These are phyloP conservation scores for Adelphocoris suturalis DNA, from an alignment of 2,888 invertebrate species.

Conservation along the genomic window DNA sequence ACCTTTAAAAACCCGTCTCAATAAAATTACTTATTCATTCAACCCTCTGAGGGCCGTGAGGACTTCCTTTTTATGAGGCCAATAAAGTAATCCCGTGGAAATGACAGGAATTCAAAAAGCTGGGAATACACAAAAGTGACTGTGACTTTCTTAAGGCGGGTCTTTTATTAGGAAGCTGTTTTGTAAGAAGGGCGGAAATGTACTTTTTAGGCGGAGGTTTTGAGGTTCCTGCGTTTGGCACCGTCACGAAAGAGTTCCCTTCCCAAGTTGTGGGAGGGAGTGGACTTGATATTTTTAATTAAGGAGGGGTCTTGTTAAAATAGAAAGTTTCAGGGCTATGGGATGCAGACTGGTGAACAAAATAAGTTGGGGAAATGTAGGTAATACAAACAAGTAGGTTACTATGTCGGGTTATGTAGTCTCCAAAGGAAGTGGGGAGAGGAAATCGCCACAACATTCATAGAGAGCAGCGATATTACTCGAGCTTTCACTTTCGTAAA, in stretches of 20 bases:
- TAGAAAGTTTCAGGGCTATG: not conserved
- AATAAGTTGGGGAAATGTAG: not conserved
- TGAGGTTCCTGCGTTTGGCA: conserved; percentile 28
- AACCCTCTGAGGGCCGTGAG: not conserved
- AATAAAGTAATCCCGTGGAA: conserved; percentile 60
- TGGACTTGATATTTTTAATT: conserved; percentile 31
- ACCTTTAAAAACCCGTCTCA: not conserved
- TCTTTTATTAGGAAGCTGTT: conserved; percentile 1
- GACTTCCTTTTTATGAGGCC: conserved; percentile 53
- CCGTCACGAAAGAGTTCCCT: not conserved
- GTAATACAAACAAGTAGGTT: not conserved
- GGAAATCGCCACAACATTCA: no score
- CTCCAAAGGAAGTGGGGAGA: no score
- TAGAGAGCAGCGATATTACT: no score
- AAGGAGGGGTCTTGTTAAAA: not conserved
- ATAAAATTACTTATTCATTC: conserved; percentile 56
- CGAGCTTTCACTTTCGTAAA: no score
- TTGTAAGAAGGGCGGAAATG: conserved; percentile 5
- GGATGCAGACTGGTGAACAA: not conserved
- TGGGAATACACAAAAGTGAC: conserved; percentile 17
- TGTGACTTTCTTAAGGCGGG: not conserved
- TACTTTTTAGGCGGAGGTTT: conserved; percentile 11
- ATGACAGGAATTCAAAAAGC: conserved; percentile 59
- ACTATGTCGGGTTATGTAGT: no score
- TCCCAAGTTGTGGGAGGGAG: not conserved